Evolutionary conservation across 2,888 invertebrate species (phyloP).

Genomic region (Leptinotarsa haldemani): DNA sequence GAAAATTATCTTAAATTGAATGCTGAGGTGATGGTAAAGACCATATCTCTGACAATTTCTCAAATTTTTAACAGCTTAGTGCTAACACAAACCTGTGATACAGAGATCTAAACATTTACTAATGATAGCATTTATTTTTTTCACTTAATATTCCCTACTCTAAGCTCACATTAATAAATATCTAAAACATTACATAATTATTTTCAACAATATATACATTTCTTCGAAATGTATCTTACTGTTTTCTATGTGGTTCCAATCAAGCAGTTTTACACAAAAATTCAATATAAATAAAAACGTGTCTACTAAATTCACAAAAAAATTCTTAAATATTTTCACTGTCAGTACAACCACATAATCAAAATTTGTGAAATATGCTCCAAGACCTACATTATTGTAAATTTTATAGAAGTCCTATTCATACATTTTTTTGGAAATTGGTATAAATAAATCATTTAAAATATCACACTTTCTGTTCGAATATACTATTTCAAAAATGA

Average conservation of each 20-base stretch:
- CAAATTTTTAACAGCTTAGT: slow-evolving; percentile 53
- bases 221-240: slow-evolving; percentile 60
- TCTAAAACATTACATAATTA: slow-evolving; percentile 62
- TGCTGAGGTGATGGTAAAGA: slow-evolving; percentile 34
- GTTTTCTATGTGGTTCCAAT: slow-evolving; percentile 50
- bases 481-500: slow-evolving; percentile 1
- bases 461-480: not conserved
- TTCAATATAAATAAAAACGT: slow-evolving; percentile 41
- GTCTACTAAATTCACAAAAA: slow-evolving; percentile 35
- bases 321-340: slow-evolving; percentile 3
- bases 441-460: not conserved
- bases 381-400: not conserved
- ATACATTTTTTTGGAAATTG: not conserved
- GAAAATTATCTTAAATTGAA: slow-evolving; percentile 30
- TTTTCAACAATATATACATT: slow-evolving; percentile 63
- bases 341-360: slow-evolving; percentile 27
- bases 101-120: slow-evolving; percentile 61
- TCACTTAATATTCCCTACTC: slow-evolving; percentile 53
- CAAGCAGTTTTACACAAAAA: slow-evolving; percentile 47
- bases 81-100: slow-evolving; percentile 59
- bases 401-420: no score
- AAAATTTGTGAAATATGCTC: slow-evolving; percentile 11
- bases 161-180: slow-evolving; percentile 65
- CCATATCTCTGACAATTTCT: slow-evolving; percentile 50
- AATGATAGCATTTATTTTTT: slow-evolving; percentile 56